Conservation (phyloP, 2,888 invertebrate genomes). For the Auanema sp. region DNA sequence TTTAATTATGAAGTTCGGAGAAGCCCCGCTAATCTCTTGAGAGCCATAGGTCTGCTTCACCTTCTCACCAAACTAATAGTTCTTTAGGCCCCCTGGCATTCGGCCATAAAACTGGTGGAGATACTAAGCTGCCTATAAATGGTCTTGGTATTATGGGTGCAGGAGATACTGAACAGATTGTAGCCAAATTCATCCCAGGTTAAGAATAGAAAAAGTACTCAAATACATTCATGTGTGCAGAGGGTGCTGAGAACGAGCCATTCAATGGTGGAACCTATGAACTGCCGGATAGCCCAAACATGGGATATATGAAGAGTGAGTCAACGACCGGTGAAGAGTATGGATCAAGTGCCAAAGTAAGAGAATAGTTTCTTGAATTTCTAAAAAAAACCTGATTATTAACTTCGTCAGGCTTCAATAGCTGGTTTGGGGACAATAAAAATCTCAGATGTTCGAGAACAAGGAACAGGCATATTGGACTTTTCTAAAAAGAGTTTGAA, state of each 20-base stretch:
- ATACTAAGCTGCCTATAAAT: slow-evolving; percentile 41
- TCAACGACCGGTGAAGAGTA: slow-evolving; percentile 37
- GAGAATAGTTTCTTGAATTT: slow-evolving; percentile 10
- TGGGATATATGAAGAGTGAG: slow-evolving; percentile 51
- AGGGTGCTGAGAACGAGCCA: slow-evolving; percentile 22
- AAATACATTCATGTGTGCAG: slow-evolving; percentile 7
- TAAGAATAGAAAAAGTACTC: too few species aligned
- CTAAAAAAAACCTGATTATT: slow-evolving; percentile 1
- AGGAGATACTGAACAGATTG: slow-evolving; percentile 39
- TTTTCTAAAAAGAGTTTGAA: slow-evolving; percentile 38
- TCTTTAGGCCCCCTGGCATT: slow-evolving; percentile 43
- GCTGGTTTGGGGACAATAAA: slow-evolving; percentile 33
- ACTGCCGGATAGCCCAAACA: slow-evolving; percentile 42
- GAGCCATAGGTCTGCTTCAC: slow-evolving; percentile 23
- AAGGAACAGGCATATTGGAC: slow-evolving; percentile 46
- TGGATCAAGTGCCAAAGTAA: slow-evolving; percentile 20
- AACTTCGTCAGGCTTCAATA: not conserved
- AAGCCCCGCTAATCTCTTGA: slow-evolving; percentile 35
- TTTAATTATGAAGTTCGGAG: slow-evolving; percentile 26
- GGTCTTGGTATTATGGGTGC: slow-evolving; percentile 46
- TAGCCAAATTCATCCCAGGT: slow-evolving; percentile 48
- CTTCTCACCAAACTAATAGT: not conserved
- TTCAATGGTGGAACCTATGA: slow-evolving; percentile 47
- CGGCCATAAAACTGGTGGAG: slow-evolving; percentile 45
- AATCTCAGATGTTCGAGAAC: slow-evolving; percentile 34